Percentiles rank a stretch among this genome's conserved stretches.
Conservation (phyloP, 2,797 vertebrate genomes). For the Rallus crepitans region DNA sequence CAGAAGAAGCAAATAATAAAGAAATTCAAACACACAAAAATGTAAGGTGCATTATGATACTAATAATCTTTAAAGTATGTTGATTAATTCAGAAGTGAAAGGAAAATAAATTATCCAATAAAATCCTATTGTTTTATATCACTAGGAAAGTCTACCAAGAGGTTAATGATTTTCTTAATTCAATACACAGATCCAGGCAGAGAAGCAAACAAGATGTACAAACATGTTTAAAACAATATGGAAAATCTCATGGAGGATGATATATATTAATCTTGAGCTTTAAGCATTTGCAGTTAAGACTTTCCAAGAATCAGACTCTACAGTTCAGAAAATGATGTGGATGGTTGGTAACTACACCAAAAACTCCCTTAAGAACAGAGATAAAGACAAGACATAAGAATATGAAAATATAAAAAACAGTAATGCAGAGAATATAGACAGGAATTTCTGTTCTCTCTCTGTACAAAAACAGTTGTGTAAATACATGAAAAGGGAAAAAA, state of each 20-base stretch:
- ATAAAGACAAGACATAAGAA: not conserved
- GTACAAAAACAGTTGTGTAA: not conserved
- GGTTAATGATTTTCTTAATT: not conserved
- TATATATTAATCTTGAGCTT: not conserved
- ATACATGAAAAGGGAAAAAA: not conserved
- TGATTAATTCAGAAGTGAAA: not conserved
- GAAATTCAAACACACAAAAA: not conserved
- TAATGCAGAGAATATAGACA: not conserved
- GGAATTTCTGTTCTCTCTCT: not conserved
- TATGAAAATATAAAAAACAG: not conserved
- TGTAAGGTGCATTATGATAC: not conserved
- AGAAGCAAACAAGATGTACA: not conserved
- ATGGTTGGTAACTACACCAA: not conserved
- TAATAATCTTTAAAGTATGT: not conserved
- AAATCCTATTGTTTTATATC: not conserved
- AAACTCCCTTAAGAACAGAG: not conserved
- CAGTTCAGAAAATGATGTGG: not conserved
- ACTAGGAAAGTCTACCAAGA: not conserved
- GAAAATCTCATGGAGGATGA: not conserved
- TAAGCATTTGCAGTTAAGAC: not conserved
- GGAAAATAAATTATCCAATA: not conserved
- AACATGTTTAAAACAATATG: not conserved
- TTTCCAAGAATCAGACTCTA: not conserved
- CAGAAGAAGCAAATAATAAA: rapidly evolving
- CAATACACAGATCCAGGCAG: not conserved